Evolutionary conservation across 1,140 invertebrate genomes (phyloP), one percentile per base, ranked within the genome.

Genomic region (Nomia melanderi): DNA sequence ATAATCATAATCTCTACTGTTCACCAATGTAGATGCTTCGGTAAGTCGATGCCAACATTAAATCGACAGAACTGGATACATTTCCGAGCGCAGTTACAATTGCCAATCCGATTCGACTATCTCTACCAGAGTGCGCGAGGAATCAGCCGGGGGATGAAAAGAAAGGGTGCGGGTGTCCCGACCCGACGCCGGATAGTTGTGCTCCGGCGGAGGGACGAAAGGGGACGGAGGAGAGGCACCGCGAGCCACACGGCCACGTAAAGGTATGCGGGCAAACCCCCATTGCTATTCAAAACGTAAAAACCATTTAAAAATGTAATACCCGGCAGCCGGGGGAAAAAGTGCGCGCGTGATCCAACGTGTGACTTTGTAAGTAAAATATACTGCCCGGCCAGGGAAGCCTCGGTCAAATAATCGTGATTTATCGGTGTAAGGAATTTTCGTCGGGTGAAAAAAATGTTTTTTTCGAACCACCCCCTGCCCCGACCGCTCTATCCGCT

Each of bases 281-380:
- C 78, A 91, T 92, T 92, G 89, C 91, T 92, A 91, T 92, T 91
- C 91, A 90, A 92, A 92, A 91, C 90, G 90, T 90, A 91, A 89
- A 91, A 92, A 92, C 90, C 91, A 92, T 92, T 92, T 91, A 91
- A 92, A 92, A 92, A 91, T 91, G 87, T 92, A 92, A 92, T 92
- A 90, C 91, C 90, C 77, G 14, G 66, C 69, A 62, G 65, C 83
- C 79, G 64, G 67, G 71, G 78, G 81, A 83, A 89, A 57, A 88
- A 84, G 78, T 71, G 71, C 69, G 80, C 85, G 77, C 81, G 88
- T 90, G 90, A 91, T 91, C 87, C 91, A 85, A 90, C 86, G 87
- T 87, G 89, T 89, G 91, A 91, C 90, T 91, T 88, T 88, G 82
- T 91, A 92, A 92, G 91, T 92, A 92, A 92, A 92, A 92, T 92